A percentile compares a stretch with the other conserved stretches of the same genome.
phyloP scores from a whole-genome alignment of 2,113 vertebrate genomes.

The Hippopotamus amphibius region DNA sequence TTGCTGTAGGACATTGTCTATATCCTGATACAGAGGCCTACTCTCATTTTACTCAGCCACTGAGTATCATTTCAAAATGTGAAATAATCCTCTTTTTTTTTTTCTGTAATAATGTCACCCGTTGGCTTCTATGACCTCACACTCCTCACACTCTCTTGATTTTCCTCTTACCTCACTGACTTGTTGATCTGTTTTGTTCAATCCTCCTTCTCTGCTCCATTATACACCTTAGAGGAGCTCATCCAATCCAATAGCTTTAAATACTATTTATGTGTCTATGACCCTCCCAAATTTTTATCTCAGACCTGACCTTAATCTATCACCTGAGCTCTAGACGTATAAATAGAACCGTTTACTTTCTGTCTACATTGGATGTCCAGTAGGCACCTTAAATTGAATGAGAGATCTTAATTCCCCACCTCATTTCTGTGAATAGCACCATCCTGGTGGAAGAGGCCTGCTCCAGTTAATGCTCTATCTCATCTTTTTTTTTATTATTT shows the following conservation, averaged over 20 bases:
- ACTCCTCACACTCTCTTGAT: background rate
- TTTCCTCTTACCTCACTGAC: background rate
- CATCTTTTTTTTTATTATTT: background rate
- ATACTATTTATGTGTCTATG: background rate
- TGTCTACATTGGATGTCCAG: background rate
- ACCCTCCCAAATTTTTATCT: background rate
- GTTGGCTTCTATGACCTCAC: background rate
- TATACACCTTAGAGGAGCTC: background rate
- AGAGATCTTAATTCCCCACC: background rate
- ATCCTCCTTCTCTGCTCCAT: background rate
- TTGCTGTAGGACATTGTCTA: background rate
- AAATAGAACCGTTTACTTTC: background rate
- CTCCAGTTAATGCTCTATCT: background rate
- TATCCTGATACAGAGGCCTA: background rate
- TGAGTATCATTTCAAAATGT: slow-evolving; percentile 9
- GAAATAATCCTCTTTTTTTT: background rate
- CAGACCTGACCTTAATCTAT: background rate
- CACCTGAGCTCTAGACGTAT: background rate
- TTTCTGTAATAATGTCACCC: background rate
- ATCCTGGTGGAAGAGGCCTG: background rate
- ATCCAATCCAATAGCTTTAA: background rate
- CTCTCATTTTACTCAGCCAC: background rate
- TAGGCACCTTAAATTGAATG: background rate
- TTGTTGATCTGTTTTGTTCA: background rate
- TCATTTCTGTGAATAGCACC: background rate